Base-by-base conservation (phyloP, 2,888 invertebrate genomes). In the Synanthedon vespiformis region DNA sequence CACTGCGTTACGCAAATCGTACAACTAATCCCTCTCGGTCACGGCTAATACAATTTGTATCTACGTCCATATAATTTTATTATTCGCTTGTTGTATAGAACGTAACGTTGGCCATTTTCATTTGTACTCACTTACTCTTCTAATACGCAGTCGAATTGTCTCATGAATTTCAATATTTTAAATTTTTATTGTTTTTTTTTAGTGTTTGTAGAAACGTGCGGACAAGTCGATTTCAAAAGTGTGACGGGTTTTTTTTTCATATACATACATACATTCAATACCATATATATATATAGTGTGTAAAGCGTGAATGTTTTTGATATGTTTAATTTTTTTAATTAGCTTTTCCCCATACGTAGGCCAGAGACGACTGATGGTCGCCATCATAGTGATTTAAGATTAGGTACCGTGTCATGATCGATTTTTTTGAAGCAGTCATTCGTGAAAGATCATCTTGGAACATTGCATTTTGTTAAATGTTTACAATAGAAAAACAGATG, bases 301-400 rank as follows among this genome's bases (percentile, higher is more conserved):
- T 44, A 44, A 44, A 44, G 44, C 44, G 44, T 11, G 44, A 44
- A 44, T 13, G 44, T 44, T 44, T 44, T 44, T 44, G 44, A 44
- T 13, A 12, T 44, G 68, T 73, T 76, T 74, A 67, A 71, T 71
- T 65, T 60, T 57, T 57, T 67, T 61, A 44, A 12, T 44, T 44
- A 44, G 34, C 3, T 57, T 49, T 57, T 61, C 57, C 59, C 60
- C 59, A 56, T 60, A 60, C 58, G 55, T 64, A 59, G 63, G 64
- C 65, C 66, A 61, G 63, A 59, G 58, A 57, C 62, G 60, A 60
- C 13, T 13, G 44, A 44, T 34, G 34, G 34, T 34, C 56, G 59
- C 57, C 63, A 64, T 70, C 66, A 71, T 80, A 80, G 79, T 76
- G 68, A 68, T 74, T 13, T 85, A 85, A 85, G 85, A 76, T 82